A percentile compares a stretch with the other conserved stretches of the same genome.
These are phyloP conservation scores for Sycophaga agraensis DNA, from an alignment of 1,140 invertebrate genomes.

Conservation along the genomic window DNA sequence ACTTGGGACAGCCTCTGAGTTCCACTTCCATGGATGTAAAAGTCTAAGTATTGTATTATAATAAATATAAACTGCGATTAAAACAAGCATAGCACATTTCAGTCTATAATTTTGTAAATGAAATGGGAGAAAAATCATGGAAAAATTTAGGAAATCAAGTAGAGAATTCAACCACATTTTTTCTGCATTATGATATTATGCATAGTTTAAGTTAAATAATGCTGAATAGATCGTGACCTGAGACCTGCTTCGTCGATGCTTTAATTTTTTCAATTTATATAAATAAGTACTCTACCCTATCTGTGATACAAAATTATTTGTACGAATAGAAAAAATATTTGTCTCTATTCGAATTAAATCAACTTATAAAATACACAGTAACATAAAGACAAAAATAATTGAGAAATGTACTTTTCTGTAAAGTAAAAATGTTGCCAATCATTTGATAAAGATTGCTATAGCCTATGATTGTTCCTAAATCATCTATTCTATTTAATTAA, in stretches of 20 bases:
- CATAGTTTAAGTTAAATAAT: slow-evolving; percentile 3
- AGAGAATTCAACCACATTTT: slow-evolving; percentile 4
- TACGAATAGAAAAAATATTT: too few species aligned
- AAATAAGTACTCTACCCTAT: background rate
- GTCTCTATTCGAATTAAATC: too few species aligned
- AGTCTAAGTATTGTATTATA: slow-evolving; percentile 45
- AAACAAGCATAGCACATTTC: slow-evolving; percentile 48
- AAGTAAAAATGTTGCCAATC: too few species aligned
- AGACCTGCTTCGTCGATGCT: background rate
- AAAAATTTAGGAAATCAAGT: slow-evolving; percentile 4
- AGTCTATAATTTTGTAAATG: slow-evolving; percentile 50
- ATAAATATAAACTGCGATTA: slow-evolving; percentile 41
- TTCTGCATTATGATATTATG: slow-evolving; percentile 2
- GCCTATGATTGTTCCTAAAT: too few species aligned
- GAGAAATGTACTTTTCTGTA: too few species aligned
- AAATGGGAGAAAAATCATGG: slow-evolving; percentile 16
- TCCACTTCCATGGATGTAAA: slow-evolving; percentile 43
- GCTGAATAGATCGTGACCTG: background rate
- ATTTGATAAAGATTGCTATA: too few species aligned
- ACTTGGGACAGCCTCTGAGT: slow-evolving; percentile 35
- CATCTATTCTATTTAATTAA: too few species aligned
- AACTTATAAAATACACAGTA: too few species aligned
- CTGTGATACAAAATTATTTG: slow-evolving; percentile 4
- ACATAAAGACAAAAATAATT: too few species aligned
- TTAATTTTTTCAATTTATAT: background rate